A percentile compares a stretch with the other conserved stretches of the same genome.
Conservation (phyloP, 2,888 invertebrate species). For the Tenthredo mesomela region DNA sequence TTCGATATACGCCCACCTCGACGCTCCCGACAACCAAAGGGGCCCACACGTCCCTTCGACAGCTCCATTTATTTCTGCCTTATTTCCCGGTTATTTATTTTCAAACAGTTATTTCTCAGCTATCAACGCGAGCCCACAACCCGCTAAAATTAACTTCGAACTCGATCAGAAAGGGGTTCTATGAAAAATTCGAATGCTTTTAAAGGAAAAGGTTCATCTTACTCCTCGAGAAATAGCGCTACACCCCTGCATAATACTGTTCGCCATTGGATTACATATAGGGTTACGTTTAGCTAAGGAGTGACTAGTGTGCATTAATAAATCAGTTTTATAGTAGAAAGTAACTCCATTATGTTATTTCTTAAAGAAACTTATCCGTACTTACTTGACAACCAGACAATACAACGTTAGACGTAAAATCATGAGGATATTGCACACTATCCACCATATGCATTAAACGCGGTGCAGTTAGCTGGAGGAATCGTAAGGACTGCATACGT, state of each 20-base stretch:
- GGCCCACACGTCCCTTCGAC: conserved; percentile 64
- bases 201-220: too few relatives aligned
- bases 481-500: neutral
- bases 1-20: conserved; percentile 69
- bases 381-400: conserved; percentile 61
- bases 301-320: conserved; percentile 67
- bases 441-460: conserved; percentile 18
- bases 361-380: conserved; percentile 67
- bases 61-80: conserved; percentile 73
- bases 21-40: conserved; percentile 61
- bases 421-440: neutral
- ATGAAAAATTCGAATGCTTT: too few relatives aligned
- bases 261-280: neutral
- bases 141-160: neutral
- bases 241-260: too few relatives aligned
- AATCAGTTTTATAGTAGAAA: conserved; percentile 77
- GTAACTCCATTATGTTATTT: conserved; percentile 73
- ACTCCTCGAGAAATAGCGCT: too few relatives aligned
- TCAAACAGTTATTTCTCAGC: neutral
- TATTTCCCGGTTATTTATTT: conserved; percentile 62
- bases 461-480: neutral
- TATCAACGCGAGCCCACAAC: neutral
- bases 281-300: neutral
- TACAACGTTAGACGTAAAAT: conserved; percentile 28
- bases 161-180: too few relatives aligned